Evolutionary conservation across 2,113 vertebrate species (phyloP), one percentile per base, ranked within the genome.

Genomic region (Heterotis niloticus): DNA sequence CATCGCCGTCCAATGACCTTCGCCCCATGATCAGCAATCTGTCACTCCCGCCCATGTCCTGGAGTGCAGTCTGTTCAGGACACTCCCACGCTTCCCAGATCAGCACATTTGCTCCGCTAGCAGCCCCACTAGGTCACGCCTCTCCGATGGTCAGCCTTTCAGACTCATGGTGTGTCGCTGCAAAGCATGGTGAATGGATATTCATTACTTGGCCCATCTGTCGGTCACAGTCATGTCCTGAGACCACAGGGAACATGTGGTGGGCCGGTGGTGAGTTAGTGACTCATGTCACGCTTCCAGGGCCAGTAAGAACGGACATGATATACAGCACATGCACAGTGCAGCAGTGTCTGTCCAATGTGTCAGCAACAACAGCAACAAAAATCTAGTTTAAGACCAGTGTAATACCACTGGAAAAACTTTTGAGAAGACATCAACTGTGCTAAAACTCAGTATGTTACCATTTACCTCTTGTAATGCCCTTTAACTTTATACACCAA

Each of bases 41-140:
- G 76, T 28, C 54, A 29, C 14, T 4, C 24, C 65, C 26, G 17
- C 65, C 76, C 65, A 14, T 26, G 18, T 28, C 52, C 65, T 57
- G 54, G 57, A 75, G 26, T 56, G 34, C 73, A 59, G 57, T 34
- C 74, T 62, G 59, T 57, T 59, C n/a, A n/a, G 64, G 76, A 67
- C 64, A 34, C 5, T 18, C 26, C 51, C 11, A 78, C 18, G 52
- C 54, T 18, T n/a, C 10, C 17, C 1, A 20, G 18, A 73, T 18
- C 44, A 12, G 29, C 16, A 4, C 29, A 0, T 14, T 18, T n/a
- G 28, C 34, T n/a, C 44, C 29, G 20, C 14, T 20, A 52, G 20
- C 20, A 28, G 34, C 4, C 18, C 20, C 4, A 20, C 75, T 52
- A 60, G 16, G 54, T 74, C 71, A 74, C 71, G 71, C 23, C 71